phyloP scores from a whole-genome alignment of 2,888 invertebrate genomes.

The Melieria crassipennis region DNA sequence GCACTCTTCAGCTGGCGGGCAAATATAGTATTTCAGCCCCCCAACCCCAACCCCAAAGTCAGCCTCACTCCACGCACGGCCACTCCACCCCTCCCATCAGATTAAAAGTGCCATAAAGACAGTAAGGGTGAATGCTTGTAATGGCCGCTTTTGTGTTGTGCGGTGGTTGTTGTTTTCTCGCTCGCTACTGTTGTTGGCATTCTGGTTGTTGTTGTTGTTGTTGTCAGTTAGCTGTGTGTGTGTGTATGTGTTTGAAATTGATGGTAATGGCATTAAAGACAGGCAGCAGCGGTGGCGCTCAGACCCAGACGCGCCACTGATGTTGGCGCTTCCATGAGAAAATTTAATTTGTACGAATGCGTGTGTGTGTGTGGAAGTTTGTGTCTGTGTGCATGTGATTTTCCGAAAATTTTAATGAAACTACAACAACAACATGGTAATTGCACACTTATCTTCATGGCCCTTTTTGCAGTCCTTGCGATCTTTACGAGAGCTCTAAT shows the following conservation, averaged over 20 bases:
- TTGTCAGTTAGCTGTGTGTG: conserved; percentile 10
- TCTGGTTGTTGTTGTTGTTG: conserved; percentile 6
- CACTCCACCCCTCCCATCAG: conserved; percentile 38
- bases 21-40: not conserved
- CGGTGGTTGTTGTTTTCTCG: conserved; percentile 24
- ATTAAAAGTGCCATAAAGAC: conserved; percentile 65
- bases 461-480: too few species aligned
- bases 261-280: not conserved
- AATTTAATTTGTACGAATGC: too few species aligned
- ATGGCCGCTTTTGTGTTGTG: conserved; percentile 45
- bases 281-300: not conserved
- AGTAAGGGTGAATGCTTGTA: conserved; percentile 61
- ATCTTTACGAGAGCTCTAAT: too few species aligned
- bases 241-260: not conserved
- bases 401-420: too few species aligned
- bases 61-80: not conserved
- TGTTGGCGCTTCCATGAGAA: too few species aligned
- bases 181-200: not conserved
- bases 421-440: too few species aligned
- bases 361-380: too few species aligned
- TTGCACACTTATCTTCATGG: too few species aligned
- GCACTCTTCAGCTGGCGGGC: not conserved
- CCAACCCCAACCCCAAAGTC: not conserved
- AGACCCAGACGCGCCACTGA: too few species aligned
- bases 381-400: too few species aligned